These are phyloP conservation scores for Eristalinus aeneus DNA, from an alignment of 2,888 invertebrate species.

Conservation along the genomic window DNA sequence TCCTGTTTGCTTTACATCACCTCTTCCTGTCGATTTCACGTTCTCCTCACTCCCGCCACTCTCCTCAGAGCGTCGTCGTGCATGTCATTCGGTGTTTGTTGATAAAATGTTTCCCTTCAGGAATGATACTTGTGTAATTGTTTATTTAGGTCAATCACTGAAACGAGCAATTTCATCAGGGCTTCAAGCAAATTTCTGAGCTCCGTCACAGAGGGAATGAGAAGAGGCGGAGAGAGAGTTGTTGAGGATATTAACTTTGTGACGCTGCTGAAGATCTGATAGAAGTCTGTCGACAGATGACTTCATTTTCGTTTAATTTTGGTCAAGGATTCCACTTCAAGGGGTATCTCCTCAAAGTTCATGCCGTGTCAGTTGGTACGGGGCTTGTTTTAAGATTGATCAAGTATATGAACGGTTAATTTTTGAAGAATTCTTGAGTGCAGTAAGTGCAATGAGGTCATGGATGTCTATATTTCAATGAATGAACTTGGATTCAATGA, in stretches of 20 bases:
- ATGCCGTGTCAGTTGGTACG: not conserved
- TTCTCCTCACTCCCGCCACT: not conserved
- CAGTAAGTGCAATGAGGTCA: too few relatives aligned
- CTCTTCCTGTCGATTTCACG: not conserved
- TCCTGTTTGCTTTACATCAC: not conserved
- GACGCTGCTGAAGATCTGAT: not conserved
- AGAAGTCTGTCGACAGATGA: not conserved
- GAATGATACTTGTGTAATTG: conserved; percentile 14
- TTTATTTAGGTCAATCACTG: conserved; percentile 34
- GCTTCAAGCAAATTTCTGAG: not conserved
- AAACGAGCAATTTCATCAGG: conserved; percentile 14
- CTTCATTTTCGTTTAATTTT: not conserved
- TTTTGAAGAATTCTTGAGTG: too few relatives aligned
- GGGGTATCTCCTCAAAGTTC: not conserved
- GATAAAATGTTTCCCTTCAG: not conserved
- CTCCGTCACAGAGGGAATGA: not conserved
- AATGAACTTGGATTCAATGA: too few relatives aligned
- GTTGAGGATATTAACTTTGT: not conserved
- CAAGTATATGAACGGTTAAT: not conserved
- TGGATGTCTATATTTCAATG: too few relatives aligned
- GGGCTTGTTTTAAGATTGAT: not conserved
- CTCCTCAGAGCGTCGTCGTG: not conserved
- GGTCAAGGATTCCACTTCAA: not conserved
- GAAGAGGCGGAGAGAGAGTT: not conserved
- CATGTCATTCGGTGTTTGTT: conserved; percentile 5